Evolutionary conservation across 2,888 invertebrate species (phyloP), one percentile per base, ranked within the genome.

Genomic region (Sphaerophoria rueppellii): DNA sequence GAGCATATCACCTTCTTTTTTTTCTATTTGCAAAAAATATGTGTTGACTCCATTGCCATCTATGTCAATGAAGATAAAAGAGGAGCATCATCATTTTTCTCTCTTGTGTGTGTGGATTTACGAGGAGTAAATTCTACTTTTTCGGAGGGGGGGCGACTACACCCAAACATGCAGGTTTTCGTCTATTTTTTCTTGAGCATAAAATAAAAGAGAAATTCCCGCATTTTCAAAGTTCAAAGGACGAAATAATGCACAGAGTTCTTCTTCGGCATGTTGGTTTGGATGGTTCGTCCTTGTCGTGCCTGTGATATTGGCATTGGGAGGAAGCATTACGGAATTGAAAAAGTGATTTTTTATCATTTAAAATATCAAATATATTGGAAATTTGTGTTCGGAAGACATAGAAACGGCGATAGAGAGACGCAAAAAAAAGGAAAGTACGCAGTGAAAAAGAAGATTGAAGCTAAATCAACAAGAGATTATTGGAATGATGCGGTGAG

Each of bases 291-390:
- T 40, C 40, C 0, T 65, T 14, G 35, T 48, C 48, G 7, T 46
- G 7, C 1, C 32, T 34, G 4, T 57, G 52, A 54, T 67, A 52
- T 67, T 54, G 65, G 75, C 35, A 72, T 24, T 24, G 61, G 80
- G 77, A 81, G 76, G 81, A 81, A 85, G 63, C 63, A 81, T 69
- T 85, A 81, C 81, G 81, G 85, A 81, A 85, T 85, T 81, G 85
- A 70, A 85, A 85, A 85, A 85, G 85, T 85, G 85, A 85, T 85
- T 85, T 85, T 85, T 85, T 85, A 85, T 85, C 85, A 85, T 85
- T 85, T 85, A 81, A 85, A 85, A 85, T 85, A 85, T 85, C 85
- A 85, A 85, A 85, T 85, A 85, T 85, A 85, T 85, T 85, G 85
- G 71, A 83, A 82, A 80, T 67, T 34, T 63, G 48, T 5, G 48